These are phyloP conservation scores for Syngnathoides biaculeatus DNA, from an alignment of 2,113 vertebrate genomes.

Conservation along the genomic window DNA sequence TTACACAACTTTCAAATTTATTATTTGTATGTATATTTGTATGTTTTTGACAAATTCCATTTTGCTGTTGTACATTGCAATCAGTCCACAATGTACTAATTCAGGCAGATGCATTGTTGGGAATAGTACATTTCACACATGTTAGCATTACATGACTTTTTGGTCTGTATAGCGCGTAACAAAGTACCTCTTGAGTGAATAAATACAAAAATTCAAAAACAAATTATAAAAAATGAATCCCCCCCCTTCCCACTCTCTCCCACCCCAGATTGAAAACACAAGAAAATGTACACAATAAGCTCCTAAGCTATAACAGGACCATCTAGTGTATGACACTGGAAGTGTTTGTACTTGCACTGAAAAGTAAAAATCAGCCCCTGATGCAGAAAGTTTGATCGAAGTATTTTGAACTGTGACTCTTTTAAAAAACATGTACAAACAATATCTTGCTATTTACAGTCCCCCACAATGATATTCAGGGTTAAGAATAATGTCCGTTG, in stretches of 20 bases:
- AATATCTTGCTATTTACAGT: constrained; percentile 1
- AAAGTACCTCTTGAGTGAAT: constrained; percentile 44
- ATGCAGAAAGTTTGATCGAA: constrained; percentile 15
- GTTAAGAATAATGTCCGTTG: constrained; percentile 87
- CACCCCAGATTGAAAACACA: constrained; percentile 28
- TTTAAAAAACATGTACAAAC: neutral
- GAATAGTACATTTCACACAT: neutral
- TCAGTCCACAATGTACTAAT: neutral
- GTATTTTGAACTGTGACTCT: neutral
- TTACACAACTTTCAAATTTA: constrained; percentile 18
- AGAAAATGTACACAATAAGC: constrained; percentile 37
- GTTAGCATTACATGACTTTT: constrained; percentile 32
- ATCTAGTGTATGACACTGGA: neutral
- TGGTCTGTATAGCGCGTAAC: constrained; percentile 44
- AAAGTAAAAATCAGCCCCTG: constrained; percentile 6
- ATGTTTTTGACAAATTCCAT: neutral
- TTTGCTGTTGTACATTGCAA: constrained; percentile 3
- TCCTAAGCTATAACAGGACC: constrained; percentile 22
- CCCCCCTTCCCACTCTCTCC: neutral
- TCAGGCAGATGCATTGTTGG: neutral
- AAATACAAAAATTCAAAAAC: constrained; percentile 60
- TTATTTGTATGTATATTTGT: constrained; percentile 27
- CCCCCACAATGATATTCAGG: neutral
- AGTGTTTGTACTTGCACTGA: neutral
- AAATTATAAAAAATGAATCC: constrained; percentile 31